Evolutionary conservation across 2,888 invertebrate species (phyloP).

Genomic region (Calameuta idolon): DNA sequence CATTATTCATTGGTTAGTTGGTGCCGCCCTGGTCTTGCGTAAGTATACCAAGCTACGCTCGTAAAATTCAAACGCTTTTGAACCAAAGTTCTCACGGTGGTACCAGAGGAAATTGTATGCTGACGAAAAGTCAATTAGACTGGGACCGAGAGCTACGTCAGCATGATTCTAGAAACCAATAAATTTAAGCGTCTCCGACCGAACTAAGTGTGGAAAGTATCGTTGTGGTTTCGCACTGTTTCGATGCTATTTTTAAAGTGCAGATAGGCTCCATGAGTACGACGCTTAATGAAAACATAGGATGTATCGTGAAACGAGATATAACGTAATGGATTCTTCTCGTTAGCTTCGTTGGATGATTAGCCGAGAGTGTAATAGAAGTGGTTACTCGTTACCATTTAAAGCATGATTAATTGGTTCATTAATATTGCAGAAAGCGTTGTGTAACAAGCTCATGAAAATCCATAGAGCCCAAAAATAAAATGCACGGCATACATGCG

Average conservation of each 20-base stretch:
- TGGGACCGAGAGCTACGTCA: conserved; percentile 47
- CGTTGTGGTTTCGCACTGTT: neutral
- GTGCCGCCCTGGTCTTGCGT: neutral
- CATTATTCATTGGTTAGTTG: neutral
- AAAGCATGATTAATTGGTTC: neutral
- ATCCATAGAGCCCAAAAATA: neutral
- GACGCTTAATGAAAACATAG: neutral
- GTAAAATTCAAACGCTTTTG: neutral
- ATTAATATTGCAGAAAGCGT: neutral
- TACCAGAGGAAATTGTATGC: neutral
- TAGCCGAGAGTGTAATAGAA: neutral
- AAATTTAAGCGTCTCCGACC: conserved; percentile 35
- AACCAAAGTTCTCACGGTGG: neutral
- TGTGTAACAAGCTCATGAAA: neutral
- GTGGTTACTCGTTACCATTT: neutral
- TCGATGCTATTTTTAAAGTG: neutral
- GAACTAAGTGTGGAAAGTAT: neutral
- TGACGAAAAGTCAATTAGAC: conserved; percentile 56
- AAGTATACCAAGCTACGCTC: neutral
- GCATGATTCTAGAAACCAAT: conserved; percentile 53
- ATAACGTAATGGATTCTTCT: neutral
- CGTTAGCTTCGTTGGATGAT: neutral
- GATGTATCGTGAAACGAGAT: neutral
- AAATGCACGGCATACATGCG: neutral
- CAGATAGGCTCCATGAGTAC: neutral